These are phyloP conservation scores for Amiota communis DNA, from an alignment of 2,888 invertebrate genomes.

Conservation along the genomic window DNA sequence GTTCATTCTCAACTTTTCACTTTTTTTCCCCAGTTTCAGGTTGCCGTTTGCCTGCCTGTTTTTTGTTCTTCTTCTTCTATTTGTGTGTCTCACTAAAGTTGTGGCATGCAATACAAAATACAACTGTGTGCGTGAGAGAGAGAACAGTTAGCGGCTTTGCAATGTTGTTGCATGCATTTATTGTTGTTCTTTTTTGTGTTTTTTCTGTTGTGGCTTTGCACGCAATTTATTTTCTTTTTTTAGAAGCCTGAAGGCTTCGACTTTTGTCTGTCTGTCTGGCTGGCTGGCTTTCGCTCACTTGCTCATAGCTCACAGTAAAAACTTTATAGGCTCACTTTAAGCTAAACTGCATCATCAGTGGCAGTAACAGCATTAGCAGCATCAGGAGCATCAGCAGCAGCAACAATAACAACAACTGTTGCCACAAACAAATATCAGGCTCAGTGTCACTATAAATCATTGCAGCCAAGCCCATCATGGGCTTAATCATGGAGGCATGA, in stretches of 20 bases:
- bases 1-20: conserved; percentile 49
- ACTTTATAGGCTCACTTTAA: conserved; percentile 2
- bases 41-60: neutral
- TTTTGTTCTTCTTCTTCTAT: conserved; percentile 47
- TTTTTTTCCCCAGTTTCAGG: neutral
- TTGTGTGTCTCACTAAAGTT: conserved; percentile 36
- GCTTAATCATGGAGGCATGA: conserved; percentile 2
- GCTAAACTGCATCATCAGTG: neutral
- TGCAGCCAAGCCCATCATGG: neutral
- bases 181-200: neutral
- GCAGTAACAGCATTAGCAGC: neutral
- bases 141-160: neutral
- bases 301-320: neutral
- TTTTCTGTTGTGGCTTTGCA: too few species aligned
- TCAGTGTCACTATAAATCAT: conserved; percentile 24
- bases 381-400: neutral
- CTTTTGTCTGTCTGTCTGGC: neutral
- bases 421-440: conserved; percentile 8
- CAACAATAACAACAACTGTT: neutral
- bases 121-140: neutral
- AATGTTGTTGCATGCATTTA: neutral
- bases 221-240: too few species aligned
- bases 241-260: neutral
- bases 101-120: neutral
- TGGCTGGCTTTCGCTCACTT: neutral